Conservation (phyloP, 2,888 invertebrate species). For the Neocrepidodera transversa region DNA sequence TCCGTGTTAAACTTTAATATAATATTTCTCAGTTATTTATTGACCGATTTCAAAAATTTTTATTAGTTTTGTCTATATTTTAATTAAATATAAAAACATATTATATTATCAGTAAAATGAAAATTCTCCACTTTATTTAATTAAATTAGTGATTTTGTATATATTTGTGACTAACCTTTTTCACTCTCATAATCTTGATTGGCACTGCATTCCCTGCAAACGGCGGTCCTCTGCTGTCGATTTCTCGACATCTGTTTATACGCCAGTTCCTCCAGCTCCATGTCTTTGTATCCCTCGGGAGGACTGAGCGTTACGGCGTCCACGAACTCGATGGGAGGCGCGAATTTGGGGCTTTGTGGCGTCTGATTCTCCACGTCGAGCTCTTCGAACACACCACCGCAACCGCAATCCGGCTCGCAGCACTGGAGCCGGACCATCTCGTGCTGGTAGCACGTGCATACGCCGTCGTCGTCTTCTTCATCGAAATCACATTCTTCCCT, state of each 20-base stretch:
- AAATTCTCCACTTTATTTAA: too few species aligned
- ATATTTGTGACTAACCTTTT: constrained; percentile 43
- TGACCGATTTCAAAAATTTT: too few species aligned
- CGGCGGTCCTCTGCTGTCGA: constrained; percentile 49
- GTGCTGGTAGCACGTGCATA: constrained; percentile 76
- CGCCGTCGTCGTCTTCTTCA: constrained; percentile 77
- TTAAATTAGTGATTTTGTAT: too few species aligned
- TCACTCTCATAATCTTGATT: constrained; percentile 56
- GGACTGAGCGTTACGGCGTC: constrained; percentile 88
- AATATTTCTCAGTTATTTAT: too few species aligned
- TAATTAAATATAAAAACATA: too few species aligned
- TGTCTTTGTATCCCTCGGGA: constrained; percentile 90
- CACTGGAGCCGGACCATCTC: constrained; percentile 70
- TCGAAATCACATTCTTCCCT: constrained; percentile 83
- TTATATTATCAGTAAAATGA: too few species aligned
- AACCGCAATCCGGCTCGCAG: constrained; percentile 72
- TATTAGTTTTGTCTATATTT: too few species aligned
- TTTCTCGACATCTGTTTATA: constrained; percentile 53
- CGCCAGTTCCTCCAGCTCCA: constrained; percentile 70
- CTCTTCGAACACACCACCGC: constrained; percentile 47
- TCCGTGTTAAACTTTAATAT: too few species aligned
- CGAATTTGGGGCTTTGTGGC: constrained; percentile 66
- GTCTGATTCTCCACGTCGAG: constrained; percentile 42
- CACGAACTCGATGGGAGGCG: constrained; percentile 74
- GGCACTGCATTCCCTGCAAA: constrained; percentile 59